Evolutionary conservation across 2,797 vertebrate species (phyloP), one percentile per base, ranked within the genome.

Genomic region (Xiphophorus birchmanni): DNA sequence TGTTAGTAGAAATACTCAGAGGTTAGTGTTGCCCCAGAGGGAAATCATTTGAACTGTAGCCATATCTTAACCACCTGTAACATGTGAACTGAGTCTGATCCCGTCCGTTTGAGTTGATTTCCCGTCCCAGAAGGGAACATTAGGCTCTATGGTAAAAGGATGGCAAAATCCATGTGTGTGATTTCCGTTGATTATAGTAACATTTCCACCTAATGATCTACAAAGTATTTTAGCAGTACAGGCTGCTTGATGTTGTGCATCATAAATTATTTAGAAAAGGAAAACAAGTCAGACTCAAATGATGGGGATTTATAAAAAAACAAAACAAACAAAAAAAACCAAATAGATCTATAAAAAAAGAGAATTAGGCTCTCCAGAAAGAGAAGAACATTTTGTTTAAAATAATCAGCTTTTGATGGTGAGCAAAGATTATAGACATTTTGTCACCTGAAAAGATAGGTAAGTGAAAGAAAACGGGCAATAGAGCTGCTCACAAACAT

Each of bases 21-120:
- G 89, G 88, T 86, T 78, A 72, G 78, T 69, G 76, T 82, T 84
- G 80, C 85, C 89, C 84, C 80, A 60, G 78, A 83, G 90, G 86
- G 86, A 89, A 86, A 87, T 82, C 79, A 82, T 86, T 90, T 89
- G 86, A 90, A 91, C 81, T 89, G 89, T 74, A 32, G 85, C 89
- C 90, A 85, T 91, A 93, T 91, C 89, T 91, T 88, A 91, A 89
- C 84, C 90, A 94, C 94, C 92, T 94, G 94, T 93, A 91, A 89
- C 82, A 86, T 85, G 85, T 90, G 86, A 94, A 92, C 93, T 92
- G 88, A 91, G 90, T 91, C 92, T 93, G 92, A 88, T 90, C 91
- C 92, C 90, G 78, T 40, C 58, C 80, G 87, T 85, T 72, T 72
- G 69, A 47, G 69, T 72, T 47, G 69, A 77, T 90, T 91, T 92